Base-by-base conservation (phyloP, 1,140 invertebrate genomes). In the Plutomurus gul region DNA sequence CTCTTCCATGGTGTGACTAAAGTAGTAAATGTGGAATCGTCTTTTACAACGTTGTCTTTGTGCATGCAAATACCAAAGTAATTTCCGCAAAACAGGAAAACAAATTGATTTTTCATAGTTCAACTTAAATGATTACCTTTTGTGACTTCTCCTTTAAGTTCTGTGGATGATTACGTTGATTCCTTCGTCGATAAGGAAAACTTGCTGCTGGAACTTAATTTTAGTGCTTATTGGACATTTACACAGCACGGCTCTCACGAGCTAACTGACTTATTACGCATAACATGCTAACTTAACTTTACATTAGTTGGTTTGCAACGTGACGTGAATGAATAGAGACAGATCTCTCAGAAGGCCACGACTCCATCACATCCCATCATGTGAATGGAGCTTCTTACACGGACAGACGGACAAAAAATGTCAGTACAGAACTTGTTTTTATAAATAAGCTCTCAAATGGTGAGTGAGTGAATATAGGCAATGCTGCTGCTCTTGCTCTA, bases 231-330 rank as follows among this genome's bases (percentile, higher is more conserved):
- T 65, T 65, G 36, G 56, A 33, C 25, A 51, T 51, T 25, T 3
- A 7, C 13, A 33, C 56, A 65, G 56, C 11, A 65, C 30, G 56
- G 30, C 56, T 65, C 56, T 33, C 56, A 65, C 56, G 27, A 65
- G 56, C 36, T 65, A 65, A 65, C 56, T 65, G 56, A 65, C 56
- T 65, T 65, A 65, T 65, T 33, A 65, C 27, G 36, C 47, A 20
- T n/a, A 33, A 33, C 27, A 60, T n/a, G 18, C 27, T 36, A 65
- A 65, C 56, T 30, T 65, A 33, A 33, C 27, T n/a, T n/a, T 33
- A 33, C 30, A 65, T 11, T 11, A 60, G 13, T 36, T n/a, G 51
- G 27, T 33, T 65, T 36, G 4, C 56, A n/a, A 36, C 10, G 27
- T 33, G 56, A 65, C 36, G 27, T 5, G 27, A 33, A 65, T 30